Percentiles rank a stretch among this genome's conserved stretches.
These are phyloP conservation scores for Laticauda colubrina DNA, from an alignment of 2,113 vertebrate genomes.

Conservation along the genomic window DNA sequence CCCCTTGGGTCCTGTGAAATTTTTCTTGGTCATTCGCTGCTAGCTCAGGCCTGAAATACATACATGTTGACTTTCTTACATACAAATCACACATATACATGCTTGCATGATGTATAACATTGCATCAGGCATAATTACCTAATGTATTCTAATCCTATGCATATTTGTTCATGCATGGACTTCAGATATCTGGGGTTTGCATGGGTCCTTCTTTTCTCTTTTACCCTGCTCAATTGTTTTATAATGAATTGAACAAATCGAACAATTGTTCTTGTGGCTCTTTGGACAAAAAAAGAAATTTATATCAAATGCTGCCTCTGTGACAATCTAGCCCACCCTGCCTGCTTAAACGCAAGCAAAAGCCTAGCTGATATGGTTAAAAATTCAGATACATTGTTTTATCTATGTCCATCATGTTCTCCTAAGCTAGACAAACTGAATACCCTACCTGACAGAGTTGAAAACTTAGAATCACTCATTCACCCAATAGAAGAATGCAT, in stretches of 20 bases:
- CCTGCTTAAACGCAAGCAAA: no score
- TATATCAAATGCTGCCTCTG: no score
- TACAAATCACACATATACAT: not conserved
- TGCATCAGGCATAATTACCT: not conserved
- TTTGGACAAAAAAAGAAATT: not conserved
- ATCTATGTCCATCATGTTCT: no score
- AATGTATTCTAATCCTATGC: not conserved
- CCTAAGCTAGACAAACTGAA: no score
- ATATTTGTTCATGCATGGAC: not conserved
- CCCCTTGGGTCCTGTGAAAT: not conserved
- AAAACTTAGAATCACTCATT: no score
- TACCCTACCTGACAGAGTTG: no score
- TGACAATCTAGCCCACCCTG: no score
- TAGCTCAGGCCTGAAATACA: not conserved
- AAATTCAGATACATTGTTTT: no score
- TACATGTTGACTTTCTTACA: not conserved
- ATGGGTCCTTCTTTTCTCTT: not conserved
- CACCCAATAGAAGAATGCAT: no score
- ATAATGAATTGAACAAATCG: not conserved
- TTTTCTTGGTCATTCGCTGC: not conserved
- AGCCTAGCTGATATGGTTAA: no score
- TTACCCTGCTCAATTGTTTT: not conserved
- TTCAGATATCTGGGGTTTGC: not conserved
- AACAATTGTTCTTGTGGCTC: not conserved
- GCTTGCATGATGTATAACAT: not conserved